Conservation (phyloP, 2,888 invertebrate species). For the Conchocele bisecta region DNA sequence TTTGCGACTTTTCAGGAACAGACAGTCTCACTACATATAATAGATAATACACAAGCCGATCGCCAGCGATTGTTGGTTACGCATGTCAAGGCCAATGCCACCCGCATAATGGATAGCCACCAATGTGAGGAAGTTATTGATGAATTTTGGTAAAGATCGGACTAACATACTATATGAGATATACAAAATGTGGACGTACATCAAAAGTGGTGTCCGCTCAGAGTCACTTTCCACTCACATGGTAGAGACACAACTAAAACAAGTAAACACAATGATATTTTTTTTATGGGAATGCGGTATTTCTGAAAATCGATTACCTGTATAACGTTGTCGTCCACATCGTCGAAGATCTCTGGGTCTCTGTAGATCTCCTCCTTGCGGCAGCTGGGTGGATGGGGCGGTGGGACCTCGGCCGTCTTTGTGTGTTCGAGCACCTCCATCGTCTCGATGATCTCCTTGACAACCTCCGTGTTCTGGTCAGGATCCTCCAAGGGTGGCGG, state of each 20-base stretch:
- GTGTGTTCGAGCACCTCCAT: slow-evolving; percentile 75
- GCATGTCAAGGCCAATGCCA: too few species aligned
- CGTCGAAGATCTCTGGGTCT: slow-evolving; percentile 77
- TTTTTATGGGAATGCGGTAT: neutral
- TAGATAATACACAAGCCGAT: too few species aligned
- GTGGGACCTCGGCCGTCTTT: slow-evolving; percentile 66
- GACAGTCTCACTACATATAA: too few species aligned
- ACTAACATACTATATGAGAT: too few species aligned
- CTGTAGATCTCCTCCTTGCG: slow-evolving; percentile 79
- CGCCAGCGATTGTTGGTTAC: too few species aligned
- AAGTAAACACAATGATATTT: too few species aligned
- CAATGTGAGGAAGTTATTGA: too few species aligned
- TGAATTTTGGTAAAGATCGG: too few species aligned
- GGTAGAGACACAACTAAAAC: neutral
- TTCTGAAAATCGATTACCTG: slow-evolving; percentile 62
- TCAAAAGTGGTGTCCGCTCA: too few species aligned
- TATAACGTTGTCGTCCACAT: slow-evolving; percentile 81
- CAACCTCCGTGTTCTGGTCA: slow-evolving; percentile 46
- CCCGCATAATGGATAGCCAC: too few species aligned
- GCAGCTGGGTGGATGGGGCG: slow-evolving; percentile 76
- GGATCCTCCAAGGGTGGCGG: slow-evolving; percentile 33
- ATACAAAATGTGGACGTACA: too few species aligned
- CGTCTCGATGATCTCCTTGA: slow-evolving; percentile 77
- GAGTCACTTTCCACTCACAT: neutral
- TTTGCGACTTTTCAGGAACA: too few species aligned